Evolutionary conservation across 1,140 invertebrate species (phyloP).

Genomic region (Aphelenchoides fujianensis): DNA sequence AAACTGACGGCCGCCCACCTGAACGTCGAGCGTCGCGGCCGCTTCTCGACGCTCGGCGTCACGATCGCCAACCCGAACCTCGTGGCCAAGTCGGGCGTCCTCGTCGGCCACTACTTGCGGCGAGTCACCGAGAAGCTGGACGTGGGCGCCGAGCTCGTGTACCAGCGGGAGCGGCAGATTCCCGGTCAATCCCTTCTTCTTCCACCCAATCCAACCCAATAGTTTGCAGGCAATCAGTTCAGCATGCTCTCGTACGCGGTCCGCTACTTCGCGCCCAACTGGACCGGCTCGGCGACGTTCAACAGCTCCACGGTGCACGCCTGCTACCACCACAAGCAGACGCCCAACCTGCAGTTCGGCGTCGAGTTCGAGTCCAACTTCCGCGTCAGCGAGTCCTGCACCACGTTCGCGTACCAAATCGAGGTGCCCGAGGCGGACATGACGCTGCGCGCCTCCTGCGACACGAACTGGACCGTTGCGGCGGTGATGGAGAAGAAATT

Average conservation of each 20-base stretch:
- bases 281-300: slow-evolving; percentile 69
- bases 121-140: slow-evolving; percentile 75
- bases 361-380: slow-evolving; percentile 73
- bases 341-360: slow-evolving; percentile 75
- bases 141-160: slow-evolving; percentile 84
- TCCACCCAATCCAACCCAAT: not conserved
- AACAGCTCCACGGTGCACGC: slow-evolving; percentile 78
- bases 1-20: slow-evolving; percentile 83
- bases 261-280: slow-evolving; percentile 69
- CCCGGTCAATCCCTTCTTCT: slow-evolving; percentile 68
- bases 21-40: slow-evolving; percentile 80
- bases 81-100: slow-evolving; percentile 77
- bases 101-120: slow-evolving; percentile 82
- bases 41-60: slow-evolving; percentile 78
- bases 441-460: slow-evolving; percentile 81
- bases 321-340: slow-evolving; percentile 90
- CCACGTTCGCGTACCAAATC: slow-evolving; percentile 88
- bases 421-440: slow-evolving; percentile 92
- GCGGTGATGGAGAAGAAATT: slow-evolving; percentile 44
- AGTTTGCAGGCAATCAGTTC: slow-evolving; percentile 70
- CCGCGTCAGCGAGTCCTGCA: slow-evolving; percentile 74
- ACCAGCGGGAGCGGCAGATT: slow-evolving; percentile 79
- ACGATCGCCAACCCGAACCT: slow-evolving; percentile 86
- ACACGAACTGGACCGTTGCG: slow-evolving; percentile 79
- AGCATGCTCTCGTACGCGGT: slow-evolving; percentile 80